Percentiles rank a stretch among this genome's conserved stretches.
Evolutionary conservation across 2,888 invertebrate genomes (phyloP).

Genomic region (Brassicogethes aeneus): DNA sequence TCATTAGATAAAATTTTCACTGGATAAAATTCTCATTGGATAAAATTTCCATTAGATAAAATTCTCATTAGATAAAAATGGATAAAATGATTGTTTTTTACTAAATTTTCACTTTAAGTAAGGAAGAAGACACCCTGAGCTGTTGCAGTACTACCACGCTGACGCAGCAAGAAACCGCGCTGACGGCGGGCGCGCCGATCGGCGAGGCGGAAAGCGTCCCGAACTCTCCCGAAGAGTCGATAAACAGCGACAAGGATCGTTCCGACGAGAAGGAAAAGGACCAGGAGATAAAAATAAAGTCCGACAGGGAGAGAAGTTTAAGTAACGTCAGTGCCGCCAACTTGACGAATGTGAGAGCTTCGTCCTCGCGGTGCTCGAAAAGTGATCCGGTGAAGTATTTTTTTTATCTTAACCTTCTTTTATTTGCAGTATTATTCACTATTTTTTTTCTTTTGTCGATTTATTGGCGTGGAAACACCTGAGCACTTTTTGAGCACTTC

Average conservation of each 20-base stretch:
- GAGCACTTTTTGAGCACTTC: slow-evolving; percentile 6
- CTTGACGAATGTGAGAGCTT: slow-evolving; percentile 53
- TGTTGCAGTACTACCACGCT: slow-evolving; percentile 35
- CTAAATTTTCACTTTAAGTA: slow-evolving; percentile 21
- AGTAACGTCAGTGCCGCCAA: slow-evolving; percentile 50
- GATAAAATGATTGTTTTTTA: too few species aligned
- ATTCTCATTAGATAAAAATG: too few species aligned
- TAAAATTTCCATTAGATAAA: too few species aligned
- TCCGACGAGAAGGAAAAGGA: slow-evolving; percentile 28
- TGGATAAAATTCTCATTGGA: too few species aligned
- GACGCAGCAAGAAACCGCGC: slow-evolving; percentile 30
- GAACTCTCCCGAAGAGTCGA: slow-evolving; percentile 23
- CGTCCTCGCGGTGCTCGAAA: slow-evolving; percentile 32
- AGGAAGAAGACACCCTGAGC: slow-evolving; percentile 34
- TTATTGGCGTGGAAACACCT: background rate
- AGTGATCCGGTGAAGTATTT: slow-evolving; percentile 39
- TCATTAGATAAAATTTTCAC: too few species aligned
- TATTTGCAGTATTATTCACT: too few species aligned
- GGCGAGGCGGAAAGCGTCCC: slow-evolving; percentile 29
- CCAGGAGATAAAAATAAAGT: slow-evolving; percentile 8
- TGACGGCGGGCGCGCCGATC: slow-evolving; percentile 25
- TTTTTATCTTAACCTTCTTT: slow-evolving; percentile 2
- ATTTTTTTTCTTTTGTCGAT: too few species aligned
- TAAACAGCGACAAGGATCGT: slow-evolving; percentile 34
- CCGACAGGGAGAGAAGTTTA: slow-evolving; percentile 32